phyloP scores from a whole-genome alignment of 2,113 vertebrate species.

The Chionomys nivalis region DNA sequence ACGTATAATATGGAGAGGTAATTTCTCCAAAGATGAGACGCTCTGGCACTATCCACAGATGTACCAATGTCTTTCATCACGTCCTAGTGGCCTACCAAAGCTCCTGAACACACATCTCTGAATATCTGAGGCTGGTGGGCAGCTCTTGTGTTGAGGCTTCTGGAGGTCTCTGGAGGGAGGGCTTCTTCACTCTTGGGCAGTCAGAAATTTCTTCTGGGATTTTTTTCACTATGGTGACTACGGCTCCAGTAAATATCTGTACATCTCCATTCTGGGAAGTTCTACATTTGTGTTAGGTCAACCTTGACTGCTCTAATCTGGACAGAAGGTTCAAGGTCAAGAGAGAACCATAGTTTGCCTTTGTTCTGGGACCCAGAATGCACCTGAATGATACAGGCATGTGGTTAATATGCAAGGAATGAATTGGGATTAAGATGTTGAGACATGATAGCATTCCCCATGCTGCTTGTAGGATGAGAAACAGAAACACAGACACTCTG shows the following conservation, averaged over 20 bases:
- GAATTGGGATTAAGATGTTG: not conserved
- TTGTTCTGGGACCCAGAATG: not conserved
- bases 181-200: not conserved
- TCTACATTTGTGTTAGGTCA: not conserved
- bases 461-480: not conserved
- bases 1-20: not conserved
- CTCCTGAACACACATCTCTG: not conserved
- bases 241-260: not conserved
- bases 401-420: not conserved
- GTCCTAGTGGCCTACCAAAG: not conserved
- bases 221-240: not conserved
- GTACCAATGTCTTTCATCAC: not conserved
- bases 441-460: too few relatives aligned
- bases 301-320: not conserved
- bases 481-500: not conserved
- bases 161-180: not conserved
- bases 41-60: not conserved
- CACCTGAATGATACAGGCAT: not conserved
- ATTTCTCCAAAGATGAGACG: not conserved
- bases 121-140: not conserved
- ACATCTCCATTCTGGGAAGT: not conserved
- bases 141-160: not conserved
- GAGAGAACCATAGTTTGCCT: not conserved
- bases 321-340: not conserved
- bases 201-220: not conserved